Evolutionary conservation across 2,797 vertebrate genomes (phyloP), one percentile per base, ranked within the genome.

Genomic region (Aselliscus stoliczkanus): DNA sequence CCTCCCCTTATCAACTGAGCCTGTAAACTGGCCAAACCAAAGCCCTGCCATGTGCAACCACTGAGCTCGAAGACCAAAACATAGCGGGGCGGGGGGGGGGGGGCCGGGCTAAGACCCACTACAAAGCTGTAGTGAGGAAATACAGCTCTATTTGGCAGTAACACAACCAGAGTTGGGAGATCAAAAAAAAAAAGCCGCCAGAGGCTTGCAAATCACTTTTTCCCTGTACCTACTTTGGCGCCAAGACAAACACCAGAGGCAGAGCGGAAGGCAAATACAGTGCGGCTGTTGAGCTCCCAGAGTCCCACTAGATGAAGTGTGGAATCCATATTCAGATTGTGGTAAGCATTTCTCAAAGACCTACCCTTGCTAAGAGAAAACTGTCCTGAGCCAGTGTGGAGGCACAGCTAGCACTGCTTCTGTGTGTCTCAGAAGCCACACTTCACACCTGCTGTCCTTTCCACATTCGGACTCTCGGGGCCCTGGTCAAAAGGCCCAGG

Each of bases 151-250:
- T 11, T 9, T 54, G 56, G 69, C 27, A n/a, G 79, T 10, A 18
- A 56, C 5, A 3, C 73, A 70, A 75, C 69, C 82, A 14, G 44
- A 58, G 69, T 1, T 0, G 4, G 81, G 65, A 91, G 54, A 92
- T 0, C 73, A 1, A 0, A 0, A 52, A 1, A 0, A 0, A 52
- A 4, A 34, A 85, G 79, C 82, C n/a, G 2, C 21, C 0, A 0
- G 79, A 29, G 87, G 39, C 39, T 62, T 12, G 73, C 56, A 17
- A 44, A 18, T 14, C 52, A 3, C 90, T 29, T 42, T 42, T 50
- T 2, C 60, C 95, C 0, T 1, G 2, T 2, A 37, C 9, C 0
- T 0, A 0, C 10, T 69, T 4, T 15, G 87, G 93, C 29, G 52
- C 1, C 0, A 15, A 84, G 47, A 84, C 29, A 64, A 93, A 67